Evolutionary conservation across 2,888 invertebrate species (phyloP).

Genomic region (Euspilapteryx auroguttella): DNA sequence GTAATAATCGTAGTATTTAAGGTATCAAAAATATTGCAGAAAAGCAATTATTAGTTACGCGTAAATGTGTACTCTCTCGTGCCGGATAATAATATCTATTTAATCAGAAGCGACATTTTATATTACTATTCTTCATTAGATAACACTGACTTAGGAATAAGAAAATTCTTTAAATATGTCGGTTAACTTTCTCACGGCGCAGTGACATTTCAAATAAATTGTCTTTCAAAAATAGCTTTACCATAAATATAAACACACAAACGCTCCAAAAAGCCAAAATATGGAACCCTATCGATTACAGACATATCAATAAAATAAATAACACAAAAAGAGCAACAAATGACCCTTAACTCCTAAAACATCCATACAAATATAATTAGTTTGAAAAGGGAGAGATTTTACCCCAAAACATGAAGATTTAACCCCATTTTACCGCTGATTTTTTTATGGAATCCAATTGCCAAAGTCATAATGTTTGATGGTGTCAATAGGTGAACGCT

Average conservation of each 20-base stretch:
- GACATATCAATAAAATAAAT: constrained; percentile 11
- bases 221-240: too few relatives aligned
- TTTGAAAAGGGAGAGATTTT: constrained; percentile 33
- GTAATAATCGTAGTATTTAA: too few relatives aligned
- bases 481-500: constrained; percentile 38
- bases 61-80: too few relatives aligned
- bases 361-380: constrained; percentile 56
- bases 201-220: too few relatives aligned
- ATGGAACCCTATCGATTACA: constrained; percentile 25
- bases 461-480: constrained; percentile 32
- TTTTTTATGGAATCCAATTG: constrained; percentile 37
- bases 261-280: constrained; percentile 21
- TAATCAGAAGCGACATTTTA: too few relatives aligned
- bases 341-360: constrained; percentile 23
- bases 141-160: too few relatives aligned
- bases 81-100: too few relatives aligned
- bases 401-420: constrained; percentile 54
- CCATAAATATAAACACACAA: constrained; percentile 12
- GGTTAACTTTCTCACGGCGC: not conserved
- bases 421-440: constrained; percentile 33
- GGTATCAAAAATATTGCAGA: too few relatives aligned
- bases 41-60: too few relatives aligned
- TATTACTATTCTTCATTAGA: too few relatives aligned
- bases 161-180: too few relatives aligned
- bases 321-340: constrained; percentile 24